phyloP scores from a whole-genome alignment of 2,797 vertebrate species.

The Macroramphosus scolopax region DNA sequence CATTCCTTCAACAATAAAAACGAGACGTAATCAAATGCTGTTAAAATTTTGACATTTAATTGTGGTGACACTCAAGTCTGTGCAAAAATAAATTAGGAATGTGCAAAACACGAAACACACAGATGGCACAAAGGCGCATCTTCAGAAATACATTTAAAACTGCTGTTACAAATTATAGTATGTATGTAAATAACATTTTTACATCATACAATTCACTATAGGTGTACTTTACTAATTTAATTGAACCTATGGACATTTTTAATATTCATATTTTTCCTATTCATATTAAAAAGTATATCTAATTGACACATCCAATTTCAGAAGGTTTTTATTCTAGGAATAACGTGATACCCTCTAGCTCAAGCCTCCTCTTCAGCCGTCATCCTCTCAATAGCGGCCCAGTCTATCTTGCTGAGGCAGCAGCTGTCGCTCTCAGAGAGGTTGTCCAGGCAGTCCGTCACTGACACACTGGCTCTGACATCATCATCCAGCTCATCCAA shows the following conservation, averaged over 20 bases:
- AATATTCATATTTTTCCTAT: neutral
- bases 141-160: too few relatives aligned
- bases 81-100: conserved; percentile 26
- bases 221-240: conserved; percentile 3
- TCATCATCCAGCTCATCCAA: conserved; percentile 35
- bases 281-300: neutral
- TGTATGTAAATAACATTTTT: conserved; percentile 6
- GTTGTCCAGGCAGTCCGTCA: conserved; percentile 61
- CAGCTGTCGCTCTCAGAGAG: conserved; percentile 83
- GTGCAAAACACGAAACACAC: conserved; percentile 7
- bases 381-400: conserved; percentile 87
- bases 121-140: conserved; percentile 6
- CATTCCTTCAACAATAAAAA: too few relatives aligned
- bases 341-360: conserved; percentile 3
- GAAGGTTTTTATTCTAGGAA: neutral
- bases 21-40: too few relatives aligned
- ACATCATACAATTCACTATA: conserved; percentile 8
- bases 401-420: conserved; percentile 89
- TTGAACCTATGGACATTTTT: neutral
- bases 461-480: neutral
- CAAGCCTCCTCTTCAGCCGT: conserved; percentile 75
- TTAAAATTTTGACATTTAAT: conserved; percentile 14
- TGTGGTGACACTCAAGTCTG: neutral
- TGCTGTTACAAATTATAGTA: neutral
- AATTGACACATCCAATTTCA: conserved; percentile 12